These are phyloP conservation scores for Poecilia velifera DNA, from an alignment of 2,797 vertebrate genomes.

Conservation along the genomic window DNA sequence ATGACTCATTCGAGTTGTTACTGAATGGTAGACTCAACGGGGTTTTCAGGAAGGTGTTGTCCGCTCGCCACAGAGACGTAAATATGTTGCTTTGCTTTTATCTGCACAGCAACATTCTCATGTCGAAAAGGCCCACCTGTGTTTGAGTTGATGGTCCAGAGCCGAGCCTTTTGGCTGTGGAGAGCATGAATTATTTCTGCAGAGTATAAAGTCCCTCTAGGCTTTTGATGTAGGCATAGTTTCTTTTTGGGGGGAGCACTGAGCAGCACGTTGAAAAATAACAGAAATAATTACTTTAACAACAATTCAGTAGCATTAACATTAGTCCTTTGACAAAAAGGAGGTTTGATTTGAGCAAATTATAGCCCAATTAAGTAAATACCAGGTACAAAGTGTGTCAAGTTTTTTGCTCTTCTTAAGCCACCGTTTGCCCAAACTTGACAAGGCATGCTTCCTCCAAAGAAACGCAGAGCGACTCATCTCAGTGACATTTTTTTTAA, in stretches of 20 bases:
- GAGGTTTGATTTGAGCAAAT: not conserved
- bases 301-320: no score
- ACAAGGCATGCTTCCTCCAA: no score
- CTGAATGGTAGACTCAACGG: not conserved
- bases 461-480: no score
- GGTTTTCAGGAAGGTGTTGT: not conserved
- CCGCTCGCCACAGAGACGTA: not conserved
- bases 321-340: not conserved
- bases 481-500: no score
- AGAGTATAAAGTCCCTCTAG: not conserved
- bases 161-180: not conserved
- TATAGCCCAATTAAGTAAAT: no score
- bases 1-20: not conserved
- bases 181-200: not conserved
- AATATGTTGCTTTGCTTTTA: not conserved
- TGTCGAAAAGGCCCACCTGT: not conserved
- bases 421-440: no score
- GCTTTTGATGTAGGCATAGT: not conserved
- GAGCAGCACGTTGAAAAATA: not conserved
- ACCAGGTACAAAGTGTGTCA: no score
- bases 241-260: not conserved
- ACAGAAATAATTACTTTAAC: not conserved
- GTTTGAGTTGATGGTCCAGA: not conserved
- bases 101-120: not conserved
- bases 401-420: no score